Base-by-base conservation (phyloP, 2,888 invertebrate species). In the Nemotelus pantherinus region DNA sequence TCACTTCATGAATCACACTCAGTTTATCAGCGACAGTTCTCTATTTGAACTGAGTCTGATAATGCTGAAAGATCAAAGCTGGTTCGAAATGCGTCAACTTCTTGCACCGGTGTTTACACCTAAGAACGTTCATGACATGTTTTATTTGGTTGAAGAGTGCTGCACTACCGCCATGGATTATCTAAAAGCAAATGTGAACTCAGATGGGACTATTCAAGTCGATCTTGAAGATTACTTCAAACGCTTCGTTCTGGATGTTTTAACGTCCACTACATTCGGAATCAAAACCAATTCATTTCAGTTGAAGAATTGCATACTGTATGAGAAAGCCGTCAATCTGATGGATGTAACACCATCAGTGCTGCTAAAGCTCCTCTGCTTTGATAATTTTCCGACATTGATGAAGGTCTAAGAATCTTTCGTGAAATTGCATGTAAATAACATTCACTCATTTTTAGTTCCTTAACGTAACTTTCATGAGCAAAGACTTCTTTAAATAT, bases 71-170 rank as follows among this genome's bases (percentile, higher is more conserved):
- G 48, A 25, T n/a, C 39, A 67, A 10, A 45, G 50, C 47, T 48
- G 67, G 67, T n/a, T 3, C 6, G 50, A 25, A 9, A 25, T 67
- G 50, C 9, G 67, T 10, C 6, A 39, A 2, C n/a, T 25, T 2
- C 25, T 67, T 3, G 9, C 25, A 50, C 48, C 47, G 9, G 41
- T 39, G 25, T 67, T 67, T 25, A 5, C 3, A 10, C 5, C 48
- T 6, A 50, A 10, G 41, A 67, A 67, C 50, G 6, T 67, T 9
- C 48, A 6, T 48, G 3, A 4, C 7, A 67, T 67, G 67, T 67
- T 67, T n/a, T 67, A 67, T 48, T 39, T 48, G 5, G 3, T 67
- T 3, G 67, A 67, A 67, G 67, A 67, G 25, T 67, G 67, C 41
- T 67, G 43, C n/a, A 5, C n/a, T 1, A n/a, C 3, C 2, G 48